Base-by-base conservation (phyloP, 2,797 vertebrate genomes). In the Pyrocephalus nanus region DNA sequence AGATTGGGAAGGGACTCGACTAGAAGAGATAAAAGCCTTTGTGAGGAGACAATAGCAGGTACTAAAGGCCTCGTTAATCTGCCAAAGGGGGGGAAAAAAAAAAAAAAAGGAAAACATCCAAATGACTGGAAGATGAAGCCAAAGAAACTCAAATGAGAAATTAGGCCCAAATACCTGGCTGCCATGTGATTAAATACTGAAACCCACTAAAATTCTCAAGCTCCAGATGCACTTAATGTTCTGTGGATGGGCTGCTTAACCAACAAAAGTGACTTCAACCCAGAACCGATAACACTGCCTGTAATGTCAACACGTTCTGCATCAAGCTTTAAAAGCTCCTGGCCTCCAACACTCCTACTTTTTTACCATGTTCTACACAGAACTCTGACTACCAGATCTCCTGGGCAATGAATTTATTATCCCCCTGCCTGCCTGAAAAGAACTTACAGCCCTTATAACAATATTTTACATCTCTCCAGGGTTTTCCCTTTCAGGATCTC, bases 351-450 rank as follows among this genome's bases (percentile, higher is more conserved):
- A 84, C 29, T 60, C 78, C 54, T 73, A 74, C 32, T 55, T 75
- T 91, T 84, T 69, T 15, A 72, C 89, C 45, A 6, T 9, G 38
- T 71, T 88, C 88, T 53, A 42, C 79, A 70, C 64, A 81, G 47
- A 96, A 72, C 54, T 94, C 78, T 10, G 21, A 78, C 51, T 38
- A 43, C 67, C 76, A 92, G 48, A 76, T 77, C 94, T 96, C 96
- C 61, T 43, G 88, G 65, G 92, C 91, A 86, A 92, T 88, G 70
- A 67, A 91, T 96, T 95, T 94, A 93, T 95, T 58, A 95, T 83
- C 74, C 86, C 87, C 95, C 96, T 88, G 90, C 94, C 92, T 74
- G 57, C 76, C 92, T 91, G 78, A 61, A 75, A 96, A 96, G 94
- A 95, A 91, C 91, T 64, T 75, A 38, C 60, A 92, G 76, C 66